These are phyloP conservation scores for Pimephales promelas DNA, from an alignment of 2,113 vertebrate genomes.

Conservation along the genomic window DNA sequence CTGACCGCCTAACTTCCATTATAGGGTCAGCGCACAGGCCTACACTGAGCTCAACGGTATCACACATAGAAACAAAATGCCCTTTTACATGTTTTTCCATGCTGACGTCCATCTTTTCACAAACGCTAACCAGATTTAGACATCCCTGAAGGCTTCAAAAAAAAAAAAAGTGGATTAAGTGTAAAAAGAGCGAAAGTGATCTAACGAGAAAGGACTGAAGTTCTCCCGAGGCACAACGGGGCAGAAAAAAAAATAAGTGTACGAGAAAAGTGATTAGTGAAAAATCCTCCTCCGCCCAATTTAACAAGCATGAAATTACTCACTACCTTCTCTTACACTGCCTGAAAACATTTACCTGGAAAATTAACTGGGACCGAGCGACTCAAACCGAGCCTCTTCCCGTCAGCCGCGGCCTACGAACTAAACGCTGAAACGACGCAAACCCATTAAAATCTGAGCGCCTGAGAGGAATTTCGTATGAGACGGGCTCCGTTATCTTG, in stretches of 20 bases:
- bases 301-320: slow-evolving; percentile 77
- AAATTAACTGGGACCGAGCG: slow-evolving; percentile 66
- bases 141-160: background rate
- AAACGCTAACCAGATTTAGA: slow-evolving; percentile 6
- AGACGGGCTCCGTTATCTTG: slow-evolving; percentile 9
- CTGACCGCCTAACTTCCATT: background rate
- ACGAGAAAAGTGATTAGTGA: slow-evolving; percentile 60
- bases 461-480: slow-evolving; percentile 1
- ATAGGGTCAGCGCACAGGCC: background rate
- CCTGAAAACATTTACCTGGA: slow-evolving; percentile 71
- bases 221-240: slow-evolving; percentile 50
- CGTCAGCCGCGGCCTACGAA: slow-evolving; percentile 41
- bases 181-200: background rate
- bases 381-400: slow-evolving; percentile 43
- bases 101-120: background rate
- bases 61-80: background rate
- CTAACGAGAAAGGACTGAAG: slow-evolving; percentile 11
- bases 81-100: background rate
- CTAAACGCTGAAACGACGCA: background rate
- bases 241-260: slow-evolving; percentile 50
- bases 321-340: slow-evolving; percentile 54
- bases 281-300: slow-evolving; percentile 57
- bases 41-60: background rate
- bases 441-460: slow-evolving; percentile 11
- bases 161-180: slow-evolving; percentile 5